A percentile compares a stretch with the other conserved stretches of the same genome.
Evolutionary conservation across 2,797 vertebrate species (phyloP).

Genomic region (Taenioides sp.): DNA sequence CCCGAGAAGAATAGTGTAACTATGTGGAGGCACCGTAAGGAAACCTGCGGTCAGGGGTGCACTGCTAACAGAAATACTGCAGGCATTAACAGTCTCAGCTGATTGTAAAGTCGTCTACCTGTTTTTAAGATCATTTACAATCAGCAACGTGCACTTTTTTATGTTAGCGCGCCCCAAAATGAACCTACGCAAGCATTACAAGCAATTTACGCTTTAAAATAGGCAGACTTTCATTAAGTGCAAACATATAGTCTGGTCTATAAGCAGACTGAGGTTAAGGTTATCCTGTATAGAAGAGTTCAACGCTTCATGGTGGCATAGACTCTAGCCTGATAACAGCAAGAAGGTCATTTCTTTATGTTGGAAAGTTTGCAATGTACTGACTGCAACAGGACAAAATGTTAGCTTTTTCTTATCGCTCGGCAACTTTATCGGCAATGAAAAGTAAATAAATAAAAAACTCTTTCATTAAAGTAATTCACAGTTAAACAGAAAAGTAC

Average conservation of each 20-base stretch:
- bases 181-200: slow-evolving; percentile 41
- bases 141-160: slow-evolving; percentile 64
- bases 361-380: neutral
- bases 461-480: neutral
- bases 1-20: slow-evolving; percentile 70
- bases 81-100: slow-evolving; percentile 65
- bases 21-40: slow-evolving; percentile 53
- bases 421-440: neutral
- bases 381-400: neutral
- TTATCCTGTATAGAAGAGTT: slow-evolving; percentile 5
- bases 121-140: slow-evolving; percentile 58
- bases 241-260: slow-evolving; percentile 36
- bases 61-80: slow-evolving; percentile 62
- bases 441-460: neutral
- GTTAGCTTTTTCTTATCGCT: neutral
- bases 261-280: slow-evolving; percentile 21
- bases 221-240: slow-evolving; percentile 24
- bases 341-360: neutral
- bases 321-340: neutral
- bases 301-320: neutral
- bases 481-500: neutral
- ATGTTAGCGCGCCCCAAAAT: slow-evolving; percentile 33
- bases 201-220: slow-evolving; percentile 59
- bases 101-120: slow-evolving; percentile 32
- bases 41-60: slow-evolving; percentile 37